A percentile compares a stretch with the other conserved stretches of the same genome.
Evolutionary conservation across 2,797 vertebrate genomes (phyloP).

Genomic region (Premnoplex brunnescens): DNA sequence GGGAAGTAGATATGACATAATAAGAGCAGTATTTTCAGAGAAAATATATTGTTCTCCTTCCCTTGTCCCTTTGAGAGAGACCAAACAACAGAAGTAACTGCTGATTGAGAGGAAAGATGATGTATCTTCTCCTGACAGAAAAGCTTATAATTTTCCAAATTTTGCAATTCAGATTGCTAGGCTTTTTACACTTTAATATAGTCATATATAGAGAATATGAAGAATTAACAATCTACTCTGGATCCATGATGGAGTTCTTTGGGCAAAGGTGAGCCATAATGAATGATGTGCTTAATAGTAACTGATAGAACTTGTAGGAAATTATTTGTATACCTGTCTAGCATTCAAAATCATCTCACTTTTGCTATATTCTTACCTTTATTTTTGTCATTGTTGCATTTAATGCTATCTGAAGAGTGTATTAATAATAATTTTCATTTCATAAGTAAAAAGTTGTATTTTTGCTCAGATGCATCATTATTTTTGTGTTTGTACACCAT

Average conservation of each 20-base stretch:
- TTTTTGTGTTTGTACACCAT: neutral
- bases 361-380: neutral
- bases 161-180: neutral
- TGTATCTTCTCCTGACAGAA: neutral
- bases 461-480: neutral
- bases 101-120: neutral
- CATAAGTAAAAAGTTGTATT: neutral
- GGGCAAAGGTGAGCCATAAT: neutral
- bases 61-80: neutral
- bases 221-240: neutral
- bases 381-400: neutral
- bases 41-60: neutral
- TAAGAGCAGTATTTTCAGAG: neutral
- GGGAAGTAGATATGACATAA: neutral
- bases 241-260: neutral
- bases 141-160: neutral
- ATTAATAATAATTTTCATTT: neutral
- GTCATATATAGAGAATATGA: neutral
- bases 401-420: neutral
- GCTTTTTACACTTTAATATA: neutral
- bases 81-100: neutral
- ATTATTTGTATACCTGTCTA: neutral
- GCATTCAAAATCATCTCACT: neutral
- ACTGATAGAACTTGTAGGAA: neutral
- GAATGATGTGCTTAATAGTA: neutral